These are phyloP conservation scores for Echinarachnius parma DNA, from an alignment of 53 echinoderm and acorn worm genomes.

Conservation along the genomic window DNA sequence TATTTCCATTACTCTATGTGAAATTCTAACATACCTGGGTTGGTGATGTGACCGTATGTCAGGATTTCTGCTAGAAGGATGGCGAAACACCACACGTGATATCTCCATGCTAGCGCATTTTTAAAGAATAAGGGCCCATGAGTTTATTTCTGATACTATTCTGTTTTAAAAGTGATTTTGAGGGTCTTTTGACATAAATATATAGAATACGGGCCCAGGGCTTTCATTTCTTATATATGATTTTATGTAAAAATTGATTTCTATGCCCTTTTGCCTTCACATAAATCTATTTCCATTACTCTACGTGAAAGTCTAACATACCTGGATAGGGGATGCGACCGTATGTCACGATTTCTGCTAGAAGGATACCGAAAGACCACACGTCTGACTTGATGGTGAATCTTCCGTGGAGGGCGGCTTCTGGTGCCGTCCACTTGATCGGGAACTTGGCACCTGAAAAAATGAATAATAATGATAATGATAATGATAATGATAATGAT, in stretches of 20 bases:
- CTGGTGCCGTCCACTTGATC: slow-evolving; percentile 75
- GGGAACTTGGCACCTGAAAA: slow-evolving; percentile 63
- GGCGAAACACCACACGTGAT: slow-evolving; percentile 59
- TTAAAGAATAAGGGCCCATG: no score
- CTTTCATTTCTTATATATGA: no score
- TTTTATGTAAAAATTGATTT: no score
- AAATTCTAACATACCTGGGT: slow-evolving; percentile 48
- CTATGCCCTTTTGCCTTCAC: background rate
- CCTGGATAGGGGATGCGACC: slow-evolving; percentile 70
- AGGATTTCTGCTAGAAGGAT: slow-evolving; percentile 63
- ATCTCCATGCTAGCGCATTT: no score
- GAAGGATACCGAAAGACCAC: slow-evolving; percentile 67
- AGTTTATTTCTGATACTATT: no score
- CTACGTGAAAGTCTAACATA: background rate
- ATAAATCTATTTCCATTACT: background rate
- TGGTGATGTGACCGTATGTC: slow-evolving; percentile 58
- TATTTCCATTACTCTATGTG: background rate
- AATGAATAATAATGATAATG: no score
- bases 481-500: no score
- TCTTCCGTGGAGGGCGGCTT: slow-evolving; percentile 63
- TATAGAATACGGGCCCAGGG: no score
- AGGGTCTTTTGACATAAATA: no score
- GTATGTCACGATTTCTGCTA: slow-evolving; percentile 63
- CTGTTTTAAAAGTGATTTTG: no score
- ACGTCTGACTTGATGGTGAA: slow-evolving; percentile 78